A percentile compares a stretch with the other conserved stretches of the same genome.
phyloP scores from a whole-genome alignment of 2,113 vertebrate genomes.

The Dromiciops gliroides region DNA sequence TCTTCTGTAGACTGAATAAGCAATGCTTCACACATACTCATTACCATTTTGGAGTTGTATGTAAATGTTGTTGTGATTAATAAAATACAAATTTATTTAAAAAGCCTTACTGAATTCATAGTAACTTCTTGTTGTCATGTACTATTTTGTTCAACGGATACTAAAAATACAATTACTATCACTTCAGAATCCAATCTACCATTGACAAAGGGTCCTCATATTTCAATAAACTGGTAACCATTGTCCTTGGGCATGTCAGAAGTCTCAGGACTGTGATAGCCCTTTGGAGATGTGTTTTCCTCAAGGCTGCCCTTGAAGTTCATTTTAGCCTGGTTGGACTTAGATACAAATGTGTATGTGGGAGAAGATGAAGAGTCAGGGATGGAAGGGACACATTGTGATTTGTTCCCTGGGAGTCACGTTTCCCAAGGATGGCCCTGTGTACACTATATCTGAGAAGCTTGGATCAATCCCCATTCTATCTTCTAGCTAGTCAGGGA shows the following conservation, averaged over 20 bases:
- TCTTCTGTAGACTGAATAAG: not conserved
- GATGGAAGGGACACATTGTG: not conserved
- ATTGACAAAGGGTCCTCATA: not conserved
- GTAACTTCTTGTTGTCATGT: not conserved
- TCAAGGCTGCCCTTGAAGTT: not conserved
- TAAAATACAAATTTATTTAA: not conserved
- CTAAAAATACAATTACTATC: not conserved
- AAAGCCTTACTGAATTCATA: not conserved
- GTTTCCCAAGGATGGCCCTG: not conserved
- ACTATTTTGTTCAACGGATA: not conserved
- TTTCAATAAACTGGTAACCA: not conserved
- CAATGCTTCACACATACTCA: not conserved
- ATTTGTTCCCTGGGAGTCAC: not conserved
- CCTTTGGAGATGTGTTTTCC: not conserved
- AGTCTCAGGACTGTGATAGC: not conserved
- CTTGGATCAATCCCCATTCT: not conserved
- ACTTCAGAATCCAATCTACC: not conserved
- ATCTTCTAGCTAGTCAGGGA: not conserved
- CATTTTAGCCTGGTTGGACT: not conserved
- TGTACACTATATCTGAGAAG: not conserved
- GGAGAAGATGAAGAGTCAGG: not conserved
- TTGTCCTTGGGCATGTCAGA: not conserved
- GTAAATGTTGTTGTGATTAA: not conserved
- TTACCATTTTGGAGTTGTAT: not conserved
- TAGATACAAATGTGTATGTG: not conserved